Percentiles rank a stretch among this genome's conserved stretches.
Conservation (phyloP, 1,140 invertebrate species). For the Leptopilina clavipes region DNA sequence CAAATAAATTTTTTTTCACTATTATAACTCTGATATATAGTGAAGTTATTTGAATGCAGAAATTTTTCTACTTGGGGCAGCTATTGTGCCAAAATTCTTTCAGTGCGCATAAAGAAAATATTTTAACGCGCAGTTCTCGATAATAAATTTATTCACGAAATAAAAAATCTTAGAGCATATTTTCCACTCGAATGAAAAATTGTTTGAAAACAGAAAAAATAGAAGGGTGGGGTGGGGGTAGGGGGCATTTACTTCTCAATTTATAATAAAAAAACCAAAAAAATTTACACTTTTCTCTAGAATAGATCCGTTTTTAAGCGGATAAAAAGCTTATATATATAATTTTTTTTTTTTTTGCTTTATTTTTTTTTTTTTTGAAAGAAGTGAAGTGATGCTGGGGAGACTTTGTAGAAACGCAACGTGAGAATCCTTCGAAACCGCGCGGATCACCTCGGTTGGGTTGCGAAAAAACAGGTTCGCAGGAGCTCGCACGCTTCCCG, state of each 20-base stretch:
- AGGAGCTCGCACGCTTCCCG: constrained; percentile 31
- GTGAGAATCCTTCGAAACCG: constrained; percentile 26
- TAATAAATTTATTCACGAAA: no score
- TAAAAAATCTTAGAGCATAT: not conserved
- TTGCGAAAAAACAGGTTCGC: constrained; percentile 30
- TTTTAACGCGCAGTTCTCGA: no score
- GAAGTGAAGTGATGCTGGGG: not conserved
- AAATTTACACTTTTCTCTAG: not conserved
- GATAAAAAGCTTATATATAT: constrained; percentile 14
- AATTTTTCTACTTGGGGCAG: no score
- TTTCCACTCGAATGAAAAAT: not conserved
- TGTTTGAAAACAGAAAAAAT: not conserved
- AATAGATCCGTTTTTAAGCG: constrained; percentile 4
- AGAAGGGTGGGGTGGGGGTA: no score
- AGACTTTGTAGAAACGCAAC: constrained; percentile 29
- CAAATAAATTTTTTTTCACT: no score
- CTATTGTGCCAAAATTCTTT: no score
- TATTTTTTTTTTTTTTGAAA: constrained; percentile 4
- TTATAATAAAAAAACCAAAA: not conserved
- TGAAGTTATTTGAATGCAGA: no score
- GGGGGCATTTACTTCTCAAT: not conserved
- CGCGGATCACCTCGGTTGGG: constrained; percentile 26
- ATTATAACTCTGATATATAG: no score
- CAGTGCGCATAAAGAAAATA: no score
- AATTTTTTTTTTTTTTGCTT: constrained; percentile 1